phyloP scores from a whole-genome alignment of 2,113 vertebrate species.

The Gallinago jamesoni region DNA sequence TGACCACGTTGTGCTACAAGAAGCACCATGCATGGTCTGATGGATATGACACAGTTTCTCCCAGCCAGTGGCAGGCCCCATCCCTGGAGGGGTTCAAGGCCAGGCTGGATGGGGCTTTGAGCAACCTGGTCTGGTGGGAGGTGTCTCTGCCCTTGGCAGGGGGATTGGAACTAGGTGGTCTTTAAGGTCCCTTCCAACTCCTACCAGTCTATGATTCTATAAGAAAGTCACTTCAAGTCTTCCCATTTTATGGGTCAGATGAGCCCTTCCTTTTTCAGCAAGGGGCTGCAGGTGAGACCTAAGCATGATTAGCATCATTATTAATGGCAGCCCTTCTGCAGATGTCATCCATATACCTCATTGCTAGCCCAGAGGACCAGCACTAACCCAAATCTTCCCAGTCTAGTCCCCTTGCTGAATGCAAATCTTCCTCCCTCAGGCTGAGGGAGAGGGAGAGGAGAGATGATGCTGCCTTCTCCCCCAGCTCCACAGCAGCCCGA shows the following conservation, averaged over 20 bases:
- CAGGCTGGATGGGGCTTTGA: not conserved
- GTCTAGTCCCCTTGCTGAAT: not conserved
- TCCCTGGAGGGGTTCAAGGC: not conserved
- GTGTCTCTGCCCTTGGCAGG: not conserved
- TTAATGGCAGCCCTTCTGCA: not conserved
- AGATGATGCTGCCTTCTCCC: not conserved
- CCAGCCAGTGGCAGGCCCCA: not conserved
- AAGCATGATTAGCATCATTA: not conserved
- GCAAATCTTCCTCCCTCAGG: not conserved
- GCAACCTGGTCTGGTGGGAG: not conserved
- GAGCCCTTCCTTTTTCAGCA: not conserved
- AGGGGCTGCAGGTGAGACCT: not conserved
- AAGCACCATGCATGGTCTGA: not conserved
- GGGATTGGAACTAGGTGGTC: not conserved
- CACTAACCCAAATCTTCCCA: not conserved
- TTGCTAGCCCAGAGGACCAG: not conserved
- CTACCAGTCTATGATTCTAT: not conserved
- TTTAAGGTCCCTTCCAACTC: not conserved
- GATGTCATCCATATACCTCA: not conserved
- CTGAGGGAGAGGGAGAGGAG: not conserved
- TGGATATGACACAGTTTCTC: not conserved
- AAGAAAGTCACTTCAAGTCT: not conserved
- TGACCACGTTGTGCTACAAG: not conserved
- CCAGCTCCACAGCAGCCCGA: not conserved
- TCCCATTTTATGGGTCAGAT: not conserved